Evolutionary conservation across 2,888 invertebrate species (phyloP).

Genomic region (Lasioglossum calceatum): DNA sequence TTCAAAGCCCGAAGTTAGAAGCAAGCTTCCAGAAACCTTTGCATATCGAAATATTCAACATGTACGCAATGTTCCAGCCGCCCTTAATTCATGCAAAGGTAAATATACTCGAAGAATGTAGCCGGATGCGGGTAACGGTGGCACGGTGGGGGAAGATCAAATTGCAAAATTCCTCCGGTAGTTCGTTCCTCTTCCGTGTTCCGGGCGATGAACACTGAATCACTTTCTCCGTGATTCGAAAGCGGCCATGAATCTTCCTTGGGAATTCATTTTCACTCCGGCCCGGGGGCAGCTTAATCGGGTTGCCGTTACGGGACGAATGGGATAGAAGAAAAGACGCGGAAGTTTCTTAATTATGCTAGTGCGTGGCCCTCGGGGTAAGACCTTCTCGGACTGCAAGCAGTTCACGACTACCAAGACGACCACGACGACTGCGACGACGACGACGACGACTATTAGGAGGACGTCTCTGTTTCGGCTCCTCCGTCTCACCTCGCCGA

Average conservation of each 20-base stretch:
- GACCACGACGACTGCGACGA: slow-evolving; percentile 12
- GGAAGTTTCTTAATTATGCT: slow-evolving; percentile 74
- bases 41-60: not conserved
- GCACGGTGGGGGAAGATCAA: not conserved
- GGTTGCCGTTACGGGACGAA: slow-evolving; percentile 46
- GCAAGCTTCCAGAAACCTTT: too few relatives aligned
- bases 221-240: slow-evolving; percentile 15
- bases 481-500: slow-evolving; percentile 65
- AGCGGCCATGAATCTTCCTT: slow-evolving; percentile 61
- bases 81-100: not conserved
- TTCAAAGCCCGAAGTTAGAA: too few relatives aligned
- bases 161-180: slow-evolving; percentile 8
- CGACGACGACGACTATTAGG: slow-evolving; percentile 17
- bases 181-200: not conserved
- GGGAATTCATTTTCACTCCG: slow-evolving; percentile 61
- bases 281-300: slow-evolving; percentile 58
- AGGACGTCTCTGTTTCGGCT: slow-evolving; percentile 67
- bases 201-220: not conserved
- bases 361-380: slow-evolving; percentile 62
- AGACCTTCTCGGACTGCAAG: not conserved
- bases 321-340: slow-evolving; percentile 41
- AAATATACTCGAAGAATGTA: not conserved
- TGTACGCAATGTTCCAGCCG: not conserved
- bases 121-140: not conserved
- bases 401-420: slow-evolving; percentile 7